Conservation (phyloP, 2,888 invertebrate species). For the Cheilosia soror region DNA sequence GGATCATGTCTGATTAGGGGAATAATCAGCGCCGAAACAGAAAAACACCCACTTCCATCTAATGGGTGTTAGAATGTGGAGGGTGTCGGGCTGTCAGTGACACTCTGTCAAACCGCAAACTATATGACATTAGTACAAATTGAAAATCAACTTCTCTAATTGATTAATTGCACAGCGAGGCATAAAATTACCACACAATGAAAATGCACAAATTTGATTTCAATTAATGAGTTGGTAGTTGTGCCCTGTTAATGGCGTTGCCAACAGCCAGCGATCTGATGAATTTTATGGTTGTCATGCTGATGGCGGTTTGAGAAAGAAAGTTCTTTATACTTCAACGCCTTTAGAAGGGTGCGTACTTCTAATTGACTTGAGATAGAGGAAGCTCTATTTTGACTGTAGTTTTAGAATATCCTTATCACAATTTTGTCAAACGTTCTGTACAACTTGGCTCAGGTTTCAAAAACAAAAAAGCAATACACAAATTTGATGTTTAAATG, state of each 20-base stretch:
- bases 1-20: background rate
- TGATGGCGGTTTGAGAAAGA: background rate
- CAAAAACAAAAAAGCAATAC: too few species aligned
- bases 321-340: background rate
- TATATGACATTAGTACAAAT: conserved; percentile 33
- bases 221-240: conserved; percentile 38
- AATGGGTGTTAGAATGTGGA: conserved; percentile 7
- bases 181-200: conserved; percentile 51
- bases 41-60: conserved; percentile 20
- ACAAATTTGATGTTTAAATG: too few species aligned
- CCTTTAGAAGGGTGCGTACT: background rate
- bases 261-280: background rate
- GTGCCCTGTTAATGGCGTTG: background rate
- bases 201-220: conserved; percentile 51
- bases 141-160: conserved; percentile 43
- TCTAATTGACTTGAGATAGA: too few species aligned
- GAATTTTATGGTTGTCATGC: conserved; percentile 19
- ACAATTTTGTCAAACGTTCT: too few species aligned
- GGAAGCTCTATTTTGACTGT: too few species aligned
- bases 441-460: too few species aligned
- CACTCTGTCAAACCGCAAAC: conserved; percentile 29
- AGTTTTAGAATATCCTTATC: too few species aligned
- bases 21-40: background rate
- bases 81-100: conserved; percentile 7
- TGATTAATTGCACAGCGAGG: conserved; percentile 53